Conservation (phyloP, 2,113 vertebrate species). For the Podarcis raffonei region DNA sequence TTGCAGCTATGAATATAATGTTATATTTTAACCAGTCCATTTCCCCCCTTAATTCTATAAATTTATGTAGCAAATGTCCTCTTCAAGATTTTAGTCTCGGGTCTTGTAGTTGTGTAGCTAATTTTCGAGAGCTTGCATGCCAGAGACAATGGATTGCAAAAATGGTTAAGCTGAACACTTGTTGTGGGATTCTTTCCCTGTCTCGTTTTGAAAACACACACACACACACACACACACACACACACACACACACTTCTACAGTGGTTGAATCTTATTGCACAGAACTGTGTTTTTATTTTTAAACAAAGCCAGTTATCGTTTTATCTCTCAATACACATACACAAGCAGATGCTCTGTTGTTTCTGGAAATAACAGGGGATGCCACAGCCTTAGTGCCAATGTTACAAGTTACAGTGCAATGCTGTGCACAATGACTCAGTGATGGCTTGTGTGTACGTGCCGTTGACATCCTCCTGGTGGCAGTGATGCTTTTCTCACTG, state of each 20-base stretch:
- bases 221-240: conserved; percentile 19
- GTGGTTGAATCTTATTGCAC: conserved; percentile 53
- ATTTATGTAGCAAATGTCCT: conserved; percentile 70
- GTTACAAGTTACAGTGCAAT: not conserved
- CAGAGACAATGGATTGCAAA: conserved; percentile 49
- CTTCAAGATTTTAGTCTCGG: conserved; percentile 62
- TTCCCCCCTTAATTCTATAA: conserved; percentile 72
- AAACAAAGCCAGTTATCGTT: conserved; percentile 48
- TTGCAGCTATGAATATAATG: conserved; percentile 68
- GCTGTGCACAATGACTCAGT: too few species aligned
- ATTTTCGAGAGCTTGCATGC: conserved; percentile 45
- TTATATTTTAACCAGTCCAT: conserved; percentile 73
- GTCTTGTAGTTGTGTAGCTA: conserved; percentile 24
- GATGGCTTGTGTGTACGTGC: not conserved
- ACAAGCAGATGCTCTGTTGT: conserved; percentile 51
- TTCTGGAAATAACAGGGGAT: conserved; percentile 50
- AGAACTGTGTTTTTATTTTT: conserved; percentile 57
- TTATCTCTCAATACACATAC: conserved; percentile 53
- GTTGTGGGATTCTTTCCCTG: not conserved
- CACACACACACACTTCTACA: conserved; percentile 28
- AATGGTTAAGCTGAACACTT: conserved; percentile 58
- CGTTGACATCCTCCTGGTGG: not conserved
- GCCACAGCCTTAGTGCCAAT: not conserved
- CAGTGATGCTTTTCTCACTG: not conserved
- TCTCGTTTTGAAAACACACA: not conserved